Percentiles rank a stretch among this genome's conserved stretches.
These are phyloP conservation scores for Blennius ocellaris DNA, from an alignment of 2,113 vertebrate genomes.

Conservation along the genomic window DNA sequence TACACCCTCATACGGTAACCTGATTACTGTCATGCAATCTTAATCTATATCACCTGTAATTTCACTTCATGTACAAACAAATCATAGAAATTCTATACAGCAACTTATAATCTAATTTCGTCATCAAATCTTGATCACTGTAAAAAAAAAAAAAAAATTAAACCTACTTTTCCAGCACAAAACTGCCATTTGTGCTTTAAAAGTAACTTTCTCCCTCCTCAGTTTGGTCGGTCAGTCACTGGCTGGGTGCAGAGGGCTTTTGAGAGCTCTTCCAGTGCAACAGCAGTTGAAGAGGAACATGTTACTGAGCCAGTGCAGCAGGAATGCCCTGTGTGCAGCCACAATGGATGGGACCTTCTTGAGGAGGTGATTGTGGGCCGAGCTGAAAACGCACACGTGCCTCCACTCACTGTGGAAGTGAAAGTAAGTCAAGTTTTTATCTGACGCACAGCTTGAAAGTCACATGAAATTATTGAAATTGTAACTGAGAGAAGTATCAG, in stretches of 20 bases:
- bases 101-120: too few relatives aligned
- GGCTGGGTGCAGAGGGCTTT: conserved; percentile 92
- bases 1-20: too few relatives aligned
- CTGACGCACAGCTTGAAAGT: not conserved
- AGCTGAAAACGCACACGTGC: conserved; percentile 94
- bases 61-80: too few relatives aligned
- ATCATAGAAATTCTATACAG: too few relatives aligned
- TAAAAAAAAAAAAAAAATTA: too few relatives aligned
- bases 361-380: conserved; percentile 98
- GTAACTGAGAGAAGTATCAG: not conserved
- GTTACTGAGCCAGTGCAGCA: conserved; percentile 80
- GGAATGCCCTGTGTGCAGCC: conserved; percentile 91
- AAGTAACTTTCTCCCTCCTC: conserved; percentile 3
- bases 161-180: too few relatives aligned
- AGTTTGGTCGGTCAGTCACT: conserved; percentile 86
- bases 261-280: conserved; percentile 92
- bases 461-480: not conserved
- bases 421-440: conserved; percentile 85
- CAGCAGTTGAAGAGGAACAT: conserved; percentile 83
- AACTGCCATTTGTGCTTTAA: not conserved
- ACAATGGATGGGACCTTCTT: conserved; percentile 97
- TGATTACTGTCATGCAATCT: too few relatives aligned
- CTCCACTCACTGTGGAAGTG: conserved; percentile 96
- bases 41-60: too few relatives aligned
- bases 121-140: too few relatives aligned